Conservation (phyloP, 2,888 invertebrate genomes). For the Apotomis turbidana region DNA sequence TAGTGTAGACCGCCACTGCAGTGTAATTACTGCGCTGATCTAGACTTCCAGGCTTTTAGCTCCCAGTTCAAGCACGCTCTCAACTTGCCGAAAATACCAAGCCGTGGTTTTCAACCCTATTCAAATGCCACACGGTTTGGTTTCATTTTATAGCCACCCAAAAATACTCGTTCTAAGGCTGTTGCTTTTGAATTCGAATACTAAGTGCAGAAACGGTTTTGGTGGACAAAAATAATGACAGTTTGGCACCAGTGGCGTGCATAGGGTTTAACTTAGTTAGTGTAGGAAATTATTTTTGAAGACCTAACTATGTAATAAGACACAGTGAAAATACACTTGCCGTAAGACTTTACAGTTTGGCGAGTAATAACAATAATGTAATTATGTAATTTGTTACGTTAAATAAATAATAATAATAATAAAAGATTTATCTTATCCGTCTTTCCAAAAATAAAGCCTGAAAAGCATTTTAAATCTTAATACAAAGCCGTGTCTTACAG, state of each 20-base stretch:
- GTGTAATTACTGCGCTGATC: constrained; percentile 18
- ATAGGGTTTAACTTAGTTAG: no score
- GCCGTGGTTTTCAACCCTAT: constrained; percentile 7
- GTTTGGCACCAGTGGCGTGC: not conserved
- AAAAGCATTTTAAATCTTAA: not conserved
- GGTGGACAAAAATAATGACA: constrained; percentile 21
- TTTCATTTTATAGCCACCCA: not conserved
- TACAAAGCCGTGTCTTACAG: not conserved
- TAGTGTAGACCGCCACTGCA: not conserved
- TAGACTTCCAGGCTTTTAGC: constrained; percentile 30
- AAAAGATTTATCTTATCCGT: no score
- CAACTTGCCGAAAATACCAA: constrained; percentile 1
- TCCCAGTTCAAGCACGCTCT: constrained; percentile 9
- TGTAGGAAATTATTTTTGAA: no score
- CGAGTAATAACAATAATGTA: no score
- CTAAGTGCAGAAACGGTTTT: not conserved
- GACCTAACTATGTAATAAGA: no score
- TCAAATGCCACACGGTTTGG: not conserved
- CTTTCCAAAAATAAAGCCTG: no score
- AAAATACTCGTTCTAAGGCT: not conserved
- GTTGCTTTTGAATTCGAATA: not conserved
- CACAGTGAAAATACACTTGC: no score
- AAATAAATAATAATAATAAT: no score
- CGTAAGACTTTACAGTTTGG: no score
- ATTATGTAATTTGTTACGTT: no score